Percentiles rank a stretch among this genome's conserved stretches.
Evolutionary conservation across 2,888 invertebrate species (phyloP).

Genomic region (Dexiosoma caninum): DNA sequence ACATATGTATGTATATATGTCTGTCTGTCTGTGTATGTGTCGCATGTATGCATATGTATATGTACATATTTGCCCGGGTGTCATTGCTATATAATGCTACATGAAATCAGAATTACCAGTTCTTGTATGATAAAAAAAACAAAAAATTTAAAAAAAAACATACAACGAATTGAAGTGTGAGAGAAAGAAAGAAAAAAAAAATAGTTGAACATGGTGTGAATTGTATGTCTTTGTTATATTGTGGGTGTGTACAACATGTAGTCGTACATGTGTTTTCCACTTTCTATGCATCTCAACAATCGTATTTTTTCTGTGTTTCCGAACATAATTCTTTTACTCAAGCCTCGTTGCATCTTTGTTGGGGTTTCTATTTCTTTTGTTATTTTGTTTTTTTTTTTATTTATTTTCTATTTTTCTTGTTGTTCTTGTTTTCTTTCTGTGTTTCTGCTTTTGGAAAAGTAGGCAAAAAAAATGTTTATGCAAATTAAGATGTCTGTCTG

Average conservation of each 20-base stretch:
- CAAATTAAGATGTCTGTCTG: constrained; percentile 58
- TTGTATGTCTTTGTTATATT: constrained; percentile 46
- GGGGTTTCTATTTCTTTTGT: constrained; percentile 16
- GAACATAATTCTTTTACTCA: constrained; percentile 55
- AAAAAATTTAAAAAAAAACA: neutral
- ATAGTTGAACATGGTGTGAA: constrained; percentile 50
- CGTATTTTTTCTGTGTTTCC: constrained; percentile 26
- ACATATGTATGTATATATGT: neutral
- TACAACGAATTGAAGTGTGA: too few relatives aligned
- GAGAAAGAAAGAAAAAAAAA: too few relatives aligned
- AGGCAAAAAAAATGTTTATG: too few relatives aligned
- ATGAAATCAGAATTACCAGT: constrained; percentile 36
- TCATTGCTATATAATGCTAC: constrained; percentile 5
- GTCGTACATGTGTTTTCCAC: constrained; percentile 60
- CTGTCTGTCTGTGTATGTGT: neutral
- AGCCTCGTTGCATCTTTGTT: constrained; percentile 52
- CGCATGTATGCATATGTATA: neutral
- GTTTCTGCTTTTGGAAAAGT: neutral
- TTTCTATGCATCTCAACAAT: constrained; percentile 52
- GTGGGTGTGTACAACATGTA: constrained; percentile 62
- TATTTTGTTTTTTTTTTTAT: neutral
- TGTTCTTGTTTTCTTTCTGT: neutral
- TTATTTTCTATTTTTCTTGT: too few relatives aligned
- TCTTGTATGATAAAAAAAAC: neutral
- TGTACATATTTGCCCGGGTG: neutral